Base-by-base conservation (phyloP, 2,113 vertebrate species). In the Prietella phreatophila region DNA sequence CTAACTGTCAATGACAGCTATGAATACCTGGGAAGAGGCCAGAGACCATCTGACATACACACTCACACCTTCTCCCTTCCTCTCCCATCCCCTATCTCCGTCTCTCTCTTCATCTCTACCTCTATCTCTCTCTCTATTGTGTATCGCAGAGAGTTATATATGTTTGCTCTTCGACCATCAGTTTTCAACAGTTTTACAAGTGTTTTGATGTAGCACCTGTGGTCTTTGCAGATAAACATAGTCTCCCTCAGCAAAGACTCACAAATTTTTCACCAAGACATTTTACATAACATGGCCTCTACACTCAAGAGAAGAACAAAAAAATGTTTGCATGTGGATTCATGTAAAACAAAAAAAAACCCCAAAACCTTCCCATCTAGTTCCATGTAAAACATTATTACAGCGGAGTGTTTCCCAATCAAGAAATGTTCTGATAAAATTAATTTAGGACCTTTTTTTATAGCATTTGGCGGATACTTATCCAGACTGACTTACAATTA, bases 1-100 rank as follows among this genome's bases (percentile, higher is more conserved):
- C 88, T 89, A 85, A 89, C 80, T 47, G 84, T 73, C 61, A 55
- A 76, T 91, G 91, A 92, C 83, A 90, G 83, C 90, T 90, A 81
- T 82, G 60, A 90, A 80, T 75, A 87, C 88, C 84, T 90, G 88
- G 61, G 86, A 89, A 75, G 33, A 87, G 83, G 73, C 83, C 65
- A 83, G 85, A 69, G 84, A 87, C 88, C 87, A 89, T 90, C 85
- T 88, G 86, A 88, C 78, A 84, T 79, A 89, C 88, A 87, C 47
- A 61, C 80, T 67, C 71, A 36, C 65, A 22, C 53, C 11, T 58
- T 79, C 3, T 67, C 63, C 56, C 47, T 53, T n/a, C 83, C 75
- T 78, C 27, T 86, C 10, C 11, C 27, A 19, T 69, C 50, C 36
- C n/a, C 53, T 69, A 20, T 81, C 75, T 53, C 42, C n/a, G 2